A percentile compares a stretch with the other conserved stretches of the same genome.
Evolutionary conservation across 2,888 invertebrate genomes (phyloP).

Genomic region (Linhomoeus sp.): DNA sequence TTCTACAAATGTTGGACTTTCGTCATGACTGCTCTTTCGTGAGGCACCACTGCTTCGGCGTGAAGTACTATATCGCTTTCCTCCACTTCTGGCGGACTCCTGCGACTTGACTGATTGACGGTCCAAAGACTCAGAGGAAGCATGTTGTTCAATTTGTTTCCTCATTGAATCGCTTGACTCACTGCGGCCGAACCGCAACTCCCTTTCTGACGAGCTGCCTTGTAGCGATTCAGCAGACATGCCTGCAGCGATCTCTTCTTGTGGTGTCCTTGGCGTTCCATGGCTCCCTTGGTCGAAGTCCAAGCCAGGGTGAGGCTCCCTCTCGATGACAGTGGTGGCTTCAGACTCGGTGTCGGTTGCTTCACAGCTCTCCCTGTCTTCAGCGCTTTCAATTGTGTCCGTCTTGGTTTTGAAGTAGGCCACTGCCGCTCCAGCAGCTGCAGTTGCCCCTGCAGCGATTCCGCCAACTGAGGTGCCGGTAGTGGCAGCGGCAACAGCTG

Average conservation of each 20-base stretch:
- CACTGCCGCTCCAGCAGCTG: background rate
- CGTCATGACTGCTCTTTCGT: constrained; percentile 5
- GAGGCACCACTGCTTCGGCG: constrained; percentile 5
- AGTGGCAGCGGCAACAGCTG: background rate
- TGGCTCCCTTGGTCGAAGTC: too few species aligned
- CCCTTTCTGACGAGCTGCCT: background rate
- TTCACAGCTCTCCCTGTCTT: too few species aligned
- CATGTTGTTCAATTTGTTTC: background rate
- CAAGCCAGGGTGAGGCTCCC: too few species aligned
- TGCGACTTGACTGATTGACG: constrained; percentile 3
- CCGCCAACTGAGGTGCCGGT: background rate
- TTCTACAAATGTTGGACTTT: background rate
- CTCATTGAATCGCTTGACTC: background rate
- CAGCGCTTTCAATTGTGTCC: too few species aligned
- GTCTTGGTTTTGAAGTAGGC: background rate
- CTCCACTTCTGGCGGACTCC: constrained; percentile 1
- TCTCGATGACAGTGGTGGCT: too few species aligned
- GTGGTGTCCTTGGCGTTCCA: background rate
- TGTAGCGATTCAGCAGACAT: background rate
- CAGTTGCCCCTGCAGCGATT: background rate
- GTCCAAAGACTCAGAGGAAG: constrained; percentile 2
- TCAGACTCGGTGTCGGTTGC: too few species aligned
- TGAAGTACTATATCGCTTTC: constrained; percentile 3
- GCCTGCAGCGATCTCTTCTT: background rate
- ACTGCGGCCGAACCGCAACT: background rate